Base-by-base conservation (phyloP, 2,113 vertebrate genomes). In the Zosterops japonicus region DNA sequence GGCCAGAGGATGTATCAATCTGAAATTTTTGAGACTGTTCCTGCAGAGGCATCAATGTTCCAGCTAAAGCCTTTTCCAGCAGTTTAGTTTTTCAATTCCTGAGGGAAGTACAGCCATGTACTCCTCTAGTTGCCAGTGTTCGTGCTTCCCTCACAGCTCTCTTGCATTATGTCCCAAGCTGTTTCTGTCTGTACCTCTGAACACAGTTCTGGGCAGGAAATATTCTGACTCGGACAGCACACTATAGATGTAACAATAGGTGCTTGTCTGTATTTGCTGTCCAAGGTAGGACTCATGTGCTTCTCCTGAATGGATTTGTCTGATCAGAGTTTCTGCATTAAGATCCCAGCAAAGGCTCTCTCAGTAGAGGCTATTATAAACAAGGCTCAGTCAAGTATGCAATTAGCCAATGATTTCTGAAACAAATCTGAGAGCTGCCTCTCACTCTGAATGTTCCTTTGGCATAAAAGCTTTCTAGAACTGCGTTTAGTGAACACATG, bases 401-500 rank as follows among this genome's bases (percentile, higher is more conserved):
- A 35, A 57, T 83, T 91, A 92, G 41, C 68, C 82, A 91, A n/a
- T 74, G 78, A 81, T 70, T 90, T 96, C 72, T 94, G 82, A 94
- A 94, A 89, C 78, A 76, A 83, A 81, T 44, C 49, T 1, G 49
- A 77, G 89, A 78, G 60, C 90, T 94, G 76, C 56, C 83, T 93
- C 94, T 95, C n/a, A 3, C 83, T 93, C 76, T 69, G 71, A 97
- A 94, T 21, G 35, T 31, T 85, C 76, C 89, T 90, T 85, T 67
- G 59, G 78, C 78, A 83, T 84, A 94, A 94, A 96, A 68, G 70
- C 53, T 85, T 94, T 87, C 78, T 88, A 85, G 95, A 95, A 29
- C 87, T 91, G 63, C 12, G 3, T 95, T 95, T 87, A 94, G 94
- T 70, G 93, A 95, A 93, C 94, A 88, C 93, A 65, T 84, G 81